Percentiles rank a stretch among this genome's conserved stretches.
phyloP scores from a whole-genome alignment of 2,113 vertebrate genomes.

The Desmodus rotundus region DNA sequence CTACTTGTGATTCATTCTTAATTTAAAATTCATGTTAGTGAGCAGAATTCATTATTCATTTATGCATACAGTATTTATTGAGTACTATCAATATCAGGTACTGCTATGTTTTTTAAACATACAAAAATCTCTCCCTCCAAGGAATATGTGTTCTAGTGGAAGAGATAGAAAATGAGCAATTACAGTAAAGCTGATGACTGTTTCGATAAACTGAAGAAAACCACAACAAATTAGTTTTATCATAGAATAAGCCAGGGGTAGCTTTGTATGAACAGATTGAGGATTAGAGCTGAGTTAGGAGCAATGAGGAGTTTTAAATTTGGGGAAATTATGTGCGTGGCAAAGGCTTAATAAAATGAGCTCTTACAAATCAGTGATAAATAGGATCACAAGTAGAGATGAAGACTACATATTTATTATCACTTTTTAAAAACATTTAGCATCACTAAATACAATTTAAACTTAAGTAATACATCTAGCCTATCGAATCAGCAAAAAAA shows the following conservation, averaged over 20 bases:
- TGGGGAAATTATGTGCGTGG: not conserved
- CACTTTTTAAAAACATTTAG: not conserved
- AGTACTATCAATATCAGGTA: not conserved
- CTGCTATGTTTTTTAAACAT: not conserved
- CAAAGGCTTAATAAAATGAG: not conserved
- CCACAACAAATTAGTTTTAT: not conserved
- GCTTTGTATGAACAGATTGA: not conserved
- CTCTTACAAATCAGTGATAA: not conserved
- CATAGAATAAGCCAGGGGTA: not conserved
- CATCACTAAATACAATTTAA: not conserved
- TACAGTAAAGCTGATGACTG: not conserved
- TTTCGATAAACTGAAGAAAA: not conserved
- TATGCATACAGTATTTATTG: conserved; percentile 9
- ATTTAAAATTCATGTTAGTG: conserved; percentile 14
- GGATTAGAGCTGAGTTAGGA: not conserved
- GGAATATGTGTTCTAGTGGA: not conserved
- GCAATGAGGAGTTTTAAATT: not conserved
- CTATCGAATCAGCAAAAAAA: not conserved
- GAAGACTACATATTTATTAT: not conserved
- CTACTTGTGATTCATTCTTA: not conserved
- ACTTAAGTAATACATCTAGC: not conserved
- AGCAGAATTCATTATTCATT: not conserved
- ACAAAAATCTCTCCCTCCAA: not conserved
- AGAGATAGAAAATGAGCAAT: not conserved
- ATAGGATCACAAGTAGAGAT: not conserved